Evolutionary conservation across 2,888 invertebrate species (phyloP).

Genomic region (Luffia ferchaultella): DNA sequence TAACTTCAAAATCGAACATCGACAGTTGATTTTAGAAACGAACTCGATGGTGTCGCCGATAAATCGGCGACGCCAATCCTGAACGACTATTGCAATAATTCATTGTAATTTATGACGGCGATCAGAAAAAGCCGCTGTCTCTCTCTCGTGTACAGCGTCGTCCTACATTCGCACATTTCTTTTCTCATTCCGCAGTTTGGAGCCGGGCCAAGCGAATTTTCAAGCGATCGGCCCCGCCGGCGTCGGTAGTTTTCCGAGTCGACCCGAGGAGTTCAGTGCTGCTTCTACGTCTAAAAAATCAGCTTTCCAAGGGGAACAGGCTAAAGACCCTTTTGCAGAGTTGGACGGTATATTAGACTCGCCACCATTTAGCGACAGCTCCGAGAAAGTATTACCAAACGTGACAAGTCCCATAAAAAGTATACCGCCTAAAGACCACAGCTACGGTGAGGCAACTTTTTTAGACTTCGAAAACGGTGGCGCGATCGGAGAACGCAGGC

Average conservation of each 20-base stretch:
- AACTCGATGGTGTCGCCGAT: conserved; percentile 48
- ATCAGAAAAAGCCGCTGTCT: conserved; percentile 46
- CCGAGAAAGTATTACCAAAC: conserved; percentile 27
- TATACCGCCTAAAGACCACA: conserved; percentile 37
- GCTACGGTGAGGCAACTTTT: conserved; percentile 54
- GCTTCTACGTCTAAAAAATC: conserved; percentile 35
- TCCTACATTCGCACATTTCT: conserved; percentile 57
- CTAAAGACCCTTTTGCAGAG: conserved; percentile 41
- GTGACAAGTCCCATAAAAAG: conserved; percentile 31
- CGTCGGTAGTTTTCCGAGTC: conserved; percentile 60
- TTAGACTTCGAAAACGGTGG: conserved; percentile 50
- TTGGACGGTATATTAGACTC: conserved; percentile 34
- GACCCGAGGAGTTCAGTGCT: conserved; percentile 55
- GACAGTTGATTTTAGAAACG: conserved; percentile 45
- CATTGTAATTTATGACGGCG: conserved; percentile 52
- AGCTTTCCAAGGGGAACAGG: conserved; percentile 33
- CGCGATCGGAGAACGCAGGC: conserved; percentile 34
- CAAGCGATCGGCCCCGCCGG: conserved; percentile 57
- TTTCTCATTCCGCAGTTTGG: conserved; percentile 68
- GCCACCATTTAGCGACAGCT: conserved; percentile 33
- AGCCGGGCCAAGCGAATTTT: conserved; percentile 65
- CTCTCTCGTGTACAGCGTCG: conserved; percentile 49
- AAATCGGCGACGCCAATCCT: conserved; percentile 48
- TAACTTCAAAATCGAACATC: conserved; percentile 13
- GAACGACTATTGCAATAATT: conserved; percentile 55